phyloP scores from a whole-genome alignment of 2,797 vertebrate species.

The Peromyscus attwateri region DNA sequence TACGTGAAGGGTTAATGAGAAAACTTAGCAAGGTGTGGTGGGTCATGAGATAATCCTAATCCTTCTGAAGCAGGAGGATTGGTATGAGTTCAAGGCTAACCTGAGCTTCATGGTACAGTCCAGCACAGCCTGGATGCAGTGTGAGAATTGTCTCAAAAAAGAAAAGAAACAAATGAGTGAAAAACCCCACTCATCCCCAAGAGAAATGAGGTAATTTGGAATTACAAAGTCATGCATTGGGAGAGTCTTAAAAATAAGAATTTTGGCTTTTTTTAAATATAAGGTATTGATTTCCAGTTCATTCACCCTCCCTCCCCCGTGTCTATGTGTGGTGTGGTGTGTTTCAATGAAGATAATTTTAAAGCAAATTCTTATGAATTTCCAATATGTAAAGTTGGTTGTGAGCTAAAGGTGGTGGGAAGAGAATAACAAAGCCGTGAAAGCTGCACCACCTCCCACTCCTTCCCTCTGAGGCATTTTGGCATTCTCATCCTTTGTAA shows the following conservation, averaged over 20 bases:
- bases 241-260: conserved; percentile 29
- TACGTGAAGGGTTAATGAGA: not conserved
- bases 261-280: not conserved
- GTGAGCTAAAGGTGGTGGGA: not conserved
- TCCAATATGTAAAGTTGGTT: not conserved
- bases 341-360: not conserved
- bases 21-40: not conserved
- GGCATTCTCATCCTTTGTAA: not conserved
- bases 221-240: not conserved
- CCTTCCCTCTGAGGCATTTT: not conserved
- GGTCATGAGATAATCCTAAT: not conserved
- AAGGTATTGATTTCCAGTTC: not conserved
- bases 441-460: not conserved
- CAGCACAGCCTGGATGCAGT: not conserved
- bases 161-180: not conserved
- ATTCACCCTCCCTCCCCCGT: not conserved
- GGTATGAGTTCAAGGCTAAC: not conserved
- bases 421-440: not conserved
- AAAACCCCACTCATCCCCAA: not conserved
- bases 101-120: too few relatives aligned
- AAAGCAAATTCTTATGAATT: not conserved
- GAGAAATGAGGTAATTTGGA: not conserved
- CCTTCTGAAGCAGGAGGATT: not conserved
- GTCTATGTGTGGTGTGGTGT: not conserved
- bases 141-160: not conserved